Conservation (phyloP, 2,113 vertebrate genomes). For the Petaurus breviceps region DNA sequence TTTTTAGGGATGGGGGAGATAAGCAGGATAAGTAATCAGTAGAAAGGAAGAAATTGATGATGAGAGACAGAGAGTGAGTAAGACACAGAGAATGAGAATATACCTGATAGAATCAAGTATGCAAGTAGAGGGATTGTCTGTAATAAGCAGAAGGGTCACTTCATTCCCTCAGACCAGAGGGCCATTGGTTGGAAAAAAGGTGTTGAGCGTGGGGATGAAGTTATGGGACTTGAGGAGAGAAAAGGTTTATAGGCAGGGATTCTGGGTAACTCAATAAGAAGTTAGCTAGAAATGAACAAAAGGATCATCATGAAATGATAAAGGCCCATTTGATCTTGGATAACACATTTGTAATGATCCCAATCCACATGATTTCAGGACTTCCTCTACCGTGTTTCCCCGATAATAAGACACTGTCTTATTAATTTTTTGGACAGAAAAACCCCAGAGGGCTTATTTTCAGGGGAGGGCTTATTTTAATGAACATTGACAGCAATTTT, state of each 20-base stretch:
- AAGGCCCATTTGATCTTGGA: not conserved
- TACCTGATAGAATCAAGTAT: not conserved
- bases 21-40: not conserved
- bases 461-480: too few relatives aligned
- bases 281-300: not conserved
- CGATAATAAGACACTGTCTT: too few relatives aligned
- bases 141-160: not conserved
- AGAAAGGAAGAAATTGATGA: not conserved
- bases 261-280: not conserved
- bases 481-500: too few relatives aligned
- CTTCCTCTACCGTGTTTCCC: too few relatives aligned
- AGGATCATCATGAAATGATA: not conserved
- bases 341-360: not conserved
- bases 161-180: not conserved
- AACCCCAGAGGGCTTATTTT: too few relatives aligned
- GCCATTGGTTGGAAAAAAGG: not conserved
- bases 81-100: not conserved
- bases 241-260: not conserved
- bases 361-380: not conserved
- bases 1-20: not conserved
- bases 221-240: not conserved
- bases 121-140: not conserved
- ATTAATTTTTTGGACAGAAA: too few relatives aligned
- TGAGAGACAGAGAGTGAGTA: not conserved
- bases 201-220: not conserved